Percentiles rank a stretch among this genome's conserved stretches.
Conservation (phyloP, 1,140 invertebrate species). For the Drosophila ficusphila region DNA sequence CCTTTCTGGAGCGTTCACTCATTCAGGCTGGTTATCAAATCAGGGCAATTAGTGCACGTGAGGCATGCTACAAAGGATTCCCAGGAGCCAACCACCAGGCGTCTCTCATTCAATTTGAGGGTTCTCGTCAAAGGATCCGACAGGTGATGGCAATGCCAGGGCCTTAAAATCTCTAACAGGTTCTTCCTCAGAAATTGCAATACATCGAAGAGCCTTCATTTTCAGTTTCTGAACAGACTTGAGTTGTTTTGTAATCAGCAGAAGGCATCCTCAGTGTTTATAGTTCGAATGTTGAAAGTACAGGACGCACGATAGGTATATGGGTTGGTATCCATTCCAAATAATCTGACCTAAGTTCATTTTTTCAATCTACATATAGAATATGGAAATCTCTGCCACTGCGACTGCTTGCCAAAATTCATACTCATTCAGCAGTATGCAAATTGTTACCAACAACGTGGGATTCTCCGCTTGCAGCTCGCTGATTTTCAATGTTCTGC, state of each 20-base stretch:
- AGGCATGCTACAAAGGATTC: conserved; percentile 7
- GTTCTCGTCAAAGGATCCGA: background rate
- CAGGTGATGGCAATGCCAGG: background rate
- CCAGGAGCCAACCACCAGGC: background rate
- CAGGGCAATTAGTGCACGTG: conserved; percentile 39
- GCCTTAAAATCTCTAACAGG: too few relatives aligned
- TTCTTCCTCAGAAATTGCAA: too few relatives aligned
- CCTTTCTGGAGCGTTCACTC: background rate
- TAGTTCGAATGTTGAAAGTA: too few relatives aligned
- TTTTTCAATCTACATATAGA: conserved; percentile 16
- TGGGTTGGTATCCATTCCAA: too few relatives aligned
- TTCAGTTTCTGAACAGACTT: too few relatives aligned
- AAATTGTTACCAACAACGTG: conserved; percentile 32
- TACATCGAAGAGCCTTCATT: too few relatives aligned
- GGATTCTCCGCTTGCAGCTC: background rate
- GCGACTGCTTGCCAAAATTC: conserved; percentile 21
- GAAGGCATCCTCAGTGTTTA: too few relatives aligned
- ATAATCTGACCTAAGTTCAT: background rate
- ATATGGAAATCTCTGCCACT: conserved; percentile 23
- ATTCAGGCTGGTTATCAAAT: conserved; percentile 17
- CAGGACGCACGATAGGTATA: too few relatives aligned
- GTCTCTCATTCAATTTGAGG: background rate
- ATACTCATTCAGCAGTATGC: conserved; percentile 43
- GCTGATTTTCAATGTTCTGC: conserved; percentile 28
- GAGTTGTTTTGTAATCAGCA: too few relatives aligned